Evolutionary conservation across 2,797 vertebrate genomes (phyloP).

Genomic region (Myripristis jacobus): DNA sequence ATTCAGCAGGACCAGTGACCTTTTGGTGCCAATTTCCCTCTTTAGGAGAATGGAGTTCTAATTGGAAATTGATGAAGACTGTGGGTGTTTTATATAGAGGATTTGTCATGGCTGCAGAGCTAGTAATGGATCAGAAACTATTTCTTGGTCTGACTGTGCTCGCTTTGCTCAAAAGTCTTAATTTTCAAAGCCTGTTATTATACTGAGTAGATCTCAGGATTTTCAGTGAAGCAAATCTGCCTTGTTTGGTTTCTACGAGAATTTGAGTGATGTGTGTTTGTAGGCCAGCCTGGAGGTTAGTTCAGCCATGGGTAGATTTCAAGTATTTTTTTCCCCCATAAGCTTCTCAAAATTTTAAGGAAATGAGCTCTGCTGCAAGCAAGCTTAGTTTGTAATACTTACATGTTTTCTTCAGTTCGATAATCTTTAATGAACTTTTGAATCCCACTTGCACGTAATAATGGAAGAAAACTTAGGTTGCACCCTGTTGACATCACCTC

Average conservation of each 20-base stretch:
- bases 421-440: too few relatives aligned
- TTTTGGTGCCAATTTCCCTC: constrained; percentile 44
- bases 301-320: too few relatives aligned
- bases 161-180: constrained; percentile 1
- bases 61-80: constrained; percentile 67
- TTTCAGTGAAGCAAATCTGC: constrained; percentile 13
- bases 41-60: constrained; percentile 53
- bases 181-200: constrained; percentile 9
- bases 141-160: constrained; percentile 28
- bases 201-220: not conserved
- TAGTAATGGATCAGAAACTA: constrained; percentile 39
- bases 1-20: constrained; percentile 40
- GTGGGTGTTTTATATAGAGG: constrained; percentile 33
- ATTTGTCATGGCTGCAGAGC: constrained; percentile 55
- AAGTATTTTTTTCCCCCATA: too few relatives aligned
- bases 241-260: constrained; percentile 11
- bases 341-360: too few relatives aligned
- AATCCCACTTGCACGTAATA: too few relatives aligned
- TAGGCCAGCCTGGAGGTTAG: too few relatives aligned
- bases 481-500: too few relatives aligned
- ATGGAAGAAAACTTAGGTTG: too few relatives aligned
- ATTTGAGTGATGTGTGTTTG: too few relatives aligned
- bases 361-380: too few relatives aligned
- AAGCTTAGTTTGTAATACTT: too few relatives aligned
- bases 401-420: too few relatives aligned